phyloP scores from a whole-genome alignment of 2,113 vertebrate species.

The Nothocercus julius region DNA sequence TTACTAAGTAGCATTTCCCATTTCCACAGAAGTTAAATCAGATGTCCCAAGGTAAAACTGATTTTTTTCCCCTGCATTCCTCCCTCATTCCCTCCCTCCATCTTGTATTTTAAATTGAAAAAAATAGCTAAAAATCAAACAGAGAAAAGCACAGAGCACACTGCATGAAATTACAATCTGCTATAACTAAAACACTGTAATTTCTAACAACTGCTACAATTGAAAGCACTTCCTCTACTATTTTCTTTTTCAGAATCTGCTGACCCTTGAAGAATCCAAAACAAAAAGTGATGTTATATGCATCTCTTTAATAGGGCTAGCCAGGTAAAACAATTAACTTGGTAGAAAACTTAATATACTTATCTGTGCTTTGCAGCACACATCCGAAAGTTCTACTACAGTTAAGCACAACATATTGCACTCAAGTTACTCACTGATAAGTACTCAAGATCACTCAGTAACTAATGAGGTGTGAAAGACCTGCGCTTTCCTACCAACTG shows the following conservation, averaged over 20 bases:
- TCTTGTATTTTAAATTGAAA: not conserved
- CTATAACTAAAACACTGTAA: not conserved
- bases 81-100: not conserved
- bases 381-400: not conserved
- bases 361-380: not conserved
- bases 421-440: not conserved
- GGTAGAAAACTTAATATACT: rapidly evolving
- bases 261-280: not conserved
- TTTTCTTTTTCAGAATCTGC: not conserved
- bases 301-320: not conserved
- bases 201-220: not conserved
- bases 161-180: not conserved
- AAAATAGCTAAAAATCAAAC: not conserved
- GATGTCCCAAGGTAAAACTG: not conserved
- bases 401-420: not conserved
- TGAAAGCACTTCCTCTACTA: not conserved
- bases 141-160: not conserved
- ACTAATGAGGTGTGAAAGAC: not conserved
- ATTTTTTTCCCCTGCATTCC: not conserved
- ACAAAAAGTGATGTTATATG: rapidly evolving
- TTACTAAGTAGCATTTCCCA: not conserved
- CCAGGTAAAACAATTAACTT: not conserved
- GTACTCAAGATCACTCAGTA: not conserved
- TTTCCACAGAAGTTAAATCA: not conserved
- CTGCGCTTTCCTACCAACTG: not conserved